phyloP scores from a whole-genome alignment of 2,113 vertebrate genomes.

The Cephalopterus ornatus region DNA sequence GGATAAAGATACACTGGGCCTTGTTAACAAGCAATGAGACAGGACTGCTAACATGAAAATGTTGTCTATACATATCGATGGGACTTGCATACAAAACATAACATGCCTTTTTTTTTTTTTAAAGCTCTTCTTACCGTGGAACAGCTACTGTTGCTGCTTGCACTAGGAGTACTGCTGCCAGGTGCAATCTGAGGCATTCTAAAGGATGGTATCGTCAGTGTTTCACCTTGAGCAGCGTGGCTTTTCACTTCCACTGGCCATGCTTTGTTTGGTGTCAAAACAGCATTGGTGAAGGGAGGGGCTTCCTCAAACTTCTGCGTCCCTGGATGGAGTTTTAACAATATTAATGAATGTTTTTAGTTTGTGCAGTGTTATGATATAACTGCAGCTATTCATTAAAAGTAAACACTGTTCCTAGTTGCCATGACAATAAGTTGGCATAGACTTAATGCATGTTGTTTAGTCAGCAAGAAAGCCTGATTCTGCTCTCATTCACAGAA shows the following conservation, averaged over 20 bases:
- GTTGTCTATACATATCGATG: not conserved
- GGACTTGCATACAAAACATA: not conserved
- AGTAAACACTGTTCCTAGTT: constrained; percentile 24
- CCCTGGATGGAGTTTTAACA: constrained; percentile 70
- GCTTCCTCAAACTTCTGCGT: constrained; percentile 79
- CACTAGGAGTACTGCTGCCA: constrained; percentile 85
- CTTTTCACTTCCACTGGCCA: constrained; percentile 80
- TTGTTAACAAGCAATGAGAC: not conserved
- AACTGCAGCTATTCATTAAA: constrained; percentile 26
- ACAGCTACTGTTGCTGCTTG: constrained; percentile 86
- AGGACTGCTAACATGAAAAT: not conserved
- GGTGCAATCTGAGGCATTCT: constrained; percentile 79
- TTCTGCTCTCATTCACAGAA: constrained; percentile 45
- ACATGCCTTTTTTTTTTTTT: not conserved
- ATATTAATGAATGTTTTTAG: not conserved
- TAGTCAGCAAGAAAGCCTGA: constrained; percentile 44
- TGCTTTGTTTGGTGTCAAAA: constrained; percentile 74
- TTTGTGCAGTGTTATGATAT: not conserved
- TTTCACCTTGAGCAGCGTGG: constrained; percentile 60
- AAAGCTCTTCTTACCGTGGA: constrained; percentile 83
- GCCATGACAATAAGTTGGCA: constrained; percentile 48
- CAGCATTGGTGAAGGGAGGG: constrained; percentile 69
- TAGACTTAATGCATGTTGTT: constrained; percentile 6
- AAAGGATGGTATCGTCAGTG: constrained; percentile 74
- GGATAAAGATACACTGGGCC: not conserved